Conservation (phyloP, 2,797 vertebrate species). For the Danio kyathit region DNA sequence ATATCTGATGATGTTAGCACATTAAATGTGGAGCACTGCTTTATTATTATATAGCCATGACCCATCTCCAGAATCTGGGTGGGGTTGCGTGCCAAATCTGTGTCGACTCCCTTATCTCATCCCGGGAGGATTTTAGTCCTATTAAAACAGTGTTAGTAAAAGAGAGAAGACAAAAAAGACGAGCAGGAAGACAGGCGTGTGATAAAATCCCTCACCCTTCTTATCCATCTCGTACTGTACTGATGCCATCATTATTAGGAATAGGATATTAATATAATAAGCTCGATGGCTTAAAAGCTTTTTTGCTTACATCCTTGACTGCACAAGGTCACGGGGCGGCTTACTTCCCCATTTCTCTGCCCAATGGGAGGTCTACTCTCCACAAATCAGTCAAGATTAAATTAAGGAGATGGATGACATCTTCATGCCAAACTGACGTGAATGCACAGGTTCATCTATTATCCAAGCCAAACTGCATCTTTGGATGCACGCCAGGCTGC, state of each 20-base stretch:
- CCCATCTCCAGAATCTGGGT: slow-evolving; percentile 32
- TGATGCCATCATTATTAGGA: slow-evolving; percentile 29
- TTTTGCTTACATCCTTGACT: slow-evolving; percentile 37
- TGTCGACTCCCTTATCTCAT: slow-evolving; percentile 27
- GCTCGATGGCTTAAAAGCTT: slow-evolving; percentile 28
- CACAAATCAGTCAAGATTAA: slow-evolving; percentile 35
- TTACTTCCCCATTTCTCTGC: slow-evolving; percentile 25
- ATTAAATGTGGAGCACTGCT: slow-evolving; percentile 70
- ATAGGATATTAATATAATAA: slow-evolving; percentile 45
- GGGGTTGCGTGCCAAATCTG: slow-evolving; percentile 23
- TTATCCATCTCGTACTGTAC: slow-evolving; percentile 4
- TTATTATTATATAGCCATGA: slow-evolving; percentile 49
- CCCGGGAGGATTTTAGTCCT: slow-evolving; percentile 17
- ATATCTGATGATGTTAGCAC: slow-evolving; percentile 45
- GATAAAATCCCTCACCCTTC: slow-evolving; percentile 17
- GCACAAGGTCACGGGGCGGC: slow-evolving; percentile 18
- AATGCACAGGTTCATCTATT: slow-evolving; percentile 29
- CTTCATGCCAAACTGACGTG: slow-evolving; percentile 29
- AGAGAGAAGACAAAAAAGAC: background rate
- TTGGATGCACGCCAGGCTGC: slow-evolving; percentile 24
- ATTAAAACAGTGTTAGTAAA: slow-evolving; percentile 21
- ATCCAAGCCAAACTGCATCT: slow-evolving; percentile 21
- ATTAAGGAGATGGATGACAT: slow-evolving; percentile 48
- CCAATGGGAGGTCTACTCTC: slow-evolving; percentile 8
- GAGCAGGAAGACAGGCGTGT: background rate